Base-by-base conservation (phyloP, 2,888 invertebrate genomes). In the Parthenolecanium corni region DNA sequence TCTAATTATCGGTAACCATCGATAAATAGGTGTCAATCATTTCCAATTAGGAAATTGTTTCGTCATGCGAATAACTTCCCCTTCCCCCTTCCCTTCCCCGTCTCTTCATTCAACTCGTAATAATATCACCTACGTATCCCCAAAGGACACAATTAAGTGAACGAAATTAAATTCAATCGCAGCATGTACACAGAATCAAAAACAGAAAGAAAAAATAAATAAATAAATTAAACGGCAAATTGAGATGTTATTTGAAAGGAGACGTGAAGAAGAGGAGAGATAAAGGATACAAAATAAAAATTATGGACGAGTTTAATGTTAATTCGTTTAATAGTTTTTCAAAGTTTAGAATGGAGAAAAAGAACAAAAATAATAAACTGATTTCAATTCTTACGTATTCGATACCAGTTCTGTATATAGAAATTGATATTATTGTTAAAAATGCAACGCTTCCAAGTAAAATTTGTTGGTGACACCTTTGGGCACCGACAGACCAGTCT, bases 401-500 rank as follows among this genome's bases (percentile, higher is more conserved):
- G 31, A 53, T 53, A 53, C 52, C 36, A 38, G 52, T 53, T 53
- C 52, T 31, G 36, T n/a, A n/a, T n/a, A n/a, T n/a, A n/a, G n/a
- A n/a, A n/a, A 31, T n/a, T 18, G 36, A 20, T 38, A 16, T 12
- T 9, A 16, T 16, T 11, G 6, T 31, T 20, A 16, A 36, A 53
- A 42, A 20, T 49, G 62, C 63, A 46, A 63, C 53, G 40, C 58
- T 61, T 64, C 53, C 56, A 52, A 31, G 64, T 65, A 64, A 65
- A 65, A 65, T 65, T 65, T 65, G 65, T 65, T 64, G 65, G 62
- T 64, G 65, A 65, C 65, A 65, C 64, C 65, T 65, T 56, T 52
- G 53, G 52, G 49, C 61, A 61, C 31, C 44, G 42, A 47, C 46
- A 25, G 36, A 46, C 25, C 47, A 18, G n/a, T n/a, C 21, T 24